Evolutionary conservation across 2,797 vertebrate species (phyloP).

Genomic region (Phyllotis vaccarum): DNA sequence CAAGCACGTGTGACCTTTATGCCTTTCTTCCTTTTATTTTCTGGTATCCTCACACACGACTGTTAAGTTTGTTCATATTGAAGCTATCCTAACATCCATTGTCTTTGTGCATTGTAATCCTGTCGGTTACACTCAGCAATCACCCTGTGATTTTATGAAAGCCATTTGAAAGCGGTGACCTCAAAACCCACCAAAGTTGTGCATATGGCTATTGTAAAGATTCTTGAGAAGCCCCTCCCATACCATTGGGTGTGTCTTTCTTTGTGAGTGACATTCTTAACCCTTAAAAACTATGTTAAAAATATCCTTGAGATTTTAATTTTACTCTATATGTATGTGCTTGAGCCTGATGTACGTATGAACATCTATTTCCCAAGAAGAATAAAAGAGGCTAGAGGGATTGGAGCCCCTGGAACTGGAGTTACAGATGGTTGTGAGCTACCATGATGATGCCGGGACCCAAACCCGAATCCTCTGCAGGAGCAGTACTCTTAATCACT

Average conservation of each 20-base stretch:
- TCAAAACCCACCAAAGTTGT: background rate
- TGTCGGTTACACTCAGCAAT: background rate
- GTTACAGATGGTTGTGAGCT: background rate
- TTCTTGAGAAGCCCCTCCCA: background rate
- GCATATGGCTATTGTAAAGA: background rate
- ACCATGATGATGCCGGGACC: background rate
- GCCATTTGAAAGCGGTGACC: background rate
- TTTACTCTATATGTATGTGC: background rate
- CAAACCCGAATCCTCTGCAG: background rate
- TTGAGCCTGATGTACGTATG: background rate
- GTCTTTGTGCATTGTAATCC: background rate
- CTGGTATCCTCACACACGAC: background rate
- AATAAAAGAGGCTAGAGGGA: background rate
- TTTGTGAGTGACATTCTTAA: background rate
- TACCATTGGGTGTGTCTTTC: background rate
- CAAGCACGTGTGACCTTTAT: no score
- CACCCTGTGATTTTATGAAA: background rate
- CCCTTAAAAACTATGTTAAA: background rate
- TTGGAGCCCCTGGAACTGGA: background rate
- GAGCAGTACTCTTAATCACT: background rate
- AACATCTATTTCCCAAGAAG: background rate
- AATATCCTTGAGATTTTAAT: background rate
- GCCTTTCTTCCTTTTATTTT: background rate
- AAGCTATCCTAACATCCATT: background rate
- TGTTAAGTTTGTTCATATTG: background rate